Base-by-base conservation (phyloP, 2,888 invertebrate genomes). In the Brachypterus glaber region DNA sequence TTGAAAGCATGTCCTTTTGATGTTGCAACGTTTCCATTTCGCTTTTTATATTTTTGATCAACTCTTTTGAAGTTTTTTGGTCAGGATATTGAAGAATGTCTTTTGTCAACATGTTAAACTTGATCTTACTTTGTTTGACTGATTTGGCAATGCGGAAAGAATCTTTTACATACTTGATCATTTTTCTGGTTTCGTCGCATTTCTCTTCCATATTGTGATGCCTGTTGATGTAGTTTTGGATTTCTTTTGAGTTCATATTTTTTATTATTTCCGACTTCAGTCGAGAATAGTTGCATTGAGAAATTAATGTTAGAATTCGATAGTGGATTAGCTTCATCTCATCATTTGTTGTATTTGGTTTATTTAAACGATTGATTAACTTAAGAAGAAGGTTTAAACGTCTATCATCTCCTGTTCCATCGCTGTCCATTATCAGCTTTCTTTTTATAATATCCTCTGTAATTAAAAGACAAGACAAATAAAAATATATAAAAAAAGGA, bases 331-430 rank as follows among this genome's bases (percentile, higher is more conserved):
- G n/a, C n/a, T n/a, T n/a, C n/a, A n/a, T n/a, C n/a, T n/a, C n/a
- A n/a, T n/a, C n/a, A n/a, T n/a, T n/a, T n/a, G n/a, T n/a, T n/a
- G n/a, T n/a, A n/a, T n/a, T n/a, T n/a, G n/a, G n/a, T n/a, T n/a
- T n/a, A n/a, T n/a, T n/a, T n/a, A n/a, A n/a, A n/a, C n/a, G n/a
- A n/a, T n/a, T n/a, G n/a, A n/a, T n/a, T n/a, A n/a, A n/a, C n/a
- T 90, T 91, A 7, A 92, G 65, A 12, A 95, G 68, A 38, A 84
- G 79, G 59, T 87, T 90, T 13, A 96, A 71, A 40, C 92, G 71
- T 39, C 93, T 75, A 59, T 97, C 96, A 59, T 97, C 97, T 13
- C 93, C 95, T 7, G 89, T 91, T 4, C 96, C 96, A 70, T 97
- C 96, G 11, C 96, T 97, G 62, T 97, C 97, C 53, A 96, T 91